These are phyloP conservation scores for Geodia barretti DNA, from an alignment of 37 sponge, comb jelly and placozoan species.

Conservation along the genomic window DNA sequence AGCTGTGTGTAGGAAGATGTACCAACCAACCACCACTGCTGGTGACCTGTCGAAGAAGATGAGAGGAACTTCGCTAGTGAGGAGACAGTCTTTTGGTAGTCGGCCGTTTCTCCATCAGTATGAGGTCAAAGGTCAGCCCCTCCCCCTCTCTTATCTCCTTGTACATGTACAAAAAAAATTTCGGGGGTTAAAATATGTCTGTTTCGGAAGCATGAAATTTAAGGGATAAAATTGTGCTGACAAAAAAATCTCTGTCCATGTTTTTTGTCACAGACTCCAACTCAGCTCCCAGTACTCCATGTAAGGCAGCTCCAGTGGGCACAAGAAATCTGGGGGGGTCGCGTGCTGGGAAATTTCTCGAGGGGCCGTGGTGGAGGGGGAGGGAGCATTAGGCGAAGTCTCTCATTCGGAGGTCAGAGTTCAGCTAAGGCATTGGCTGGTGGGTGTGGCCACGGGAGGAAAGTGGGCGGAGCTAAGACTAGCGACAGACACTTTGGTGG, in stretches of 20 bases:
- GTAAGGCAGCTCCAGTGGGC: neutral
- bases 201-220: too few species aligned
- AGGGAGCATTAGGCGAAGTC: constrained; percentile 42
- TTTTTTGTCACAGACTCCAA: neutral
- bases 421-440: too few species aligned
- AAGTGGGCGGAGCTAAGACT: neutral
- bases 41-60: constrained; percentile 26
- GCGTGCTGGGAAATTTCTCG: neutral
- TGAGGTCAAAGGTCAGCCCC: constrained; percentile 38
- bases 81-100: constrained; percentile 37
- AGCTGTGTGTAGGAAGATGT: constrained; percentile 66
- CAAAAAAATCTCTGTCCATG: too few species aligned
- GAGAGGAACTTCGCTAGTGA: constrained; percentile 20
- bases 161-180: neutral
- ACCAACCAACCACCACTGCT: constrained; percentile 23
- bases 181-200: too few species aligned
- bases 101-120: constrained; percentile 69
- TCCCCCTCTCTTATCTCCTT: neutral
- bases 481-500: too few species aligned
- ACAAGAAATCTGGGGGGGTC: neutral
- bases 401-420: constrained; percentile 50
- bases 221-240: too few species aligned
- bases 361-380: constrained; percentile 3
- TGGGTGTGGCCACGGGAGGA: neutral
- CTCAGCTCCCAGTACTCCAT: neutral